Percentiles rank a stretch among this genome's conserved stretches.
Conservation (phyloP, 2,113 vertebrate species). For the Alexandromys fortis region DNA sequence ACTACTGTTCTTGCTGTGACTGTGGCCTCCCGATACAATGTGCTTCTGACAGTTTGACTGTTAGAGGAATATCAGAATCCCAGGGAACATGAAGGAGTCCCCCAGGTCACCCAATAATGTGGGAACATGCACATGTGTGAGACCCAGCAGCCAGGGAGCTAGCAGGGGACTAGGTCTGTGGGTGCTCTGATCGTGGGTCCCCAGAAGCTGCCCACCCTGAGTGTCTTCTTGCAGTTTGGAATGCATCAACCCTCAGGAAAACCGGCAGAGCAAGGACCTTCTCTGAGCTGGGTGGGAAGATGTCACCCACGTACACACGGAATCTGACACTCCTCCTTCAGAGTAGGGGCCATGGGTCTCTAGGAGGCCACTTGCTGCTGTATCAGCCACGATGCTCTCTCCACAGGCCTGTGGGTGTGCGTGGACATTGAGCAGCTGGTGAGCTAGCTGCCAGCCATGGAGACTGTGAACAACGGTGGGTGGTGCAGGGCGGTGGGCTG, state of each 20-base stretch:
- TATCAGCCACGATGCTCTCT: fast-evolving
- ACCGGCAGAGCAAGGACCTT: neutral
- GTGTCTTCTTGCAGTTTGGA: neutral
- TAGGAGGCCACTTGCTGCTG: fast-evolving
- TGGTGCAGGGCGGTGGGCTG: neutral
- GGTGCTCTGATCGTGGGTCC: neutral
- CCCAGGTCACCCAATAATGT: fast-evolving
- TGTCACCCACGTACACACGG: neutral
- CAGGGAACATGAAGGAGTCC: neutral
- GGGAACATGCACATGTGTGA: neutral
- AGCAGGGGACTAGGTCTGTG: too few relatives aligned
- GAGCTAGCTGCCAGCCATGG: neutral
- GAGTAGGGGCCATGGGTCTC: neutral
- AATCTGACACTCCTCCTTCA: neutral
- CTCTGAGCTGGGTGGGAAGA: neutral
- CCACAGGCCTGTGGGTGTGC: neutral
- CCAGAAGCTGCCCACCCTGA: neutral
- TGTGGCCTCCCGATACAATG: neutral
- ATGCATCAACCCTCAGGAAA: neutral
- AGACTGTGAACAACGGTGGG: neutral
- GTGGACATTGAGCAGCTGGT: neutral
- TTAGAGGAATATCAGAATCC: neutral
- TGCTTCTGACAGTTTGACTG: neutral
- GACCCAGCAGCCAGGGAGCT: neutral
- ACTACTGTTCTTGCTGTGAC: neutral